Evolutionary conservation across 2,797 vertebrate genomes (phyloP).

Genomic region (Aulostomus chinensis): DNA sequence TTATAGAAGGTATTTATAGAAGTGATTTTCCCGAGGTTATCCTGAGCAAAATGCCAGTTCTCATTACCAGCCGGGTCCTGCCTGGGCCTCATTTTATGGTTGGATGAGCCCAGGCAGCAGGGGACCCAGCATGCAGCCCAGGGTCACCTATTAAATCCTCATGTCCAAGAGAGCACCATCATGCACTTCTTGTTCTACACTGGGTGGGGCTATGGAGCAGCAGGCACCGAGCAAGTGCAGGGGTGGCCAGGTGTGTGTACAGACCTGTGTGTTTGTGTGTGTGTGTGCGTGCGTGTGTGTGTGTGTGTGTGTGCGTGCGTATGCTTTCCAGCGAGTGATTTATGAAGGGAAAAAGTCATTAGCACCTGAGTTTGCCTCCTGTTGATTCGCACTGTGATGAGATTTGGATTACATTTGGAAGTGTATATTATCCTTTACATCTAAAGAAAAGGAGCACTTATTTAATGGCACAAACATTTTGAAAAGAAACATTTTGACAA

Average conservation of each 20-base stretch:
- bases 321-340: constrained; percentile 42
- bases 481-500: no score
- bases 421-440: no score
- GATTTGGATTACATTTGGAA: constrained; percentile 16
- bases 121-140: constrained; percentile 74
- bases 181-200: constrained; percentile 71
- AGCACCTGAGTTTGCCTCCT: constrained; percentile 25
- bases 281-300: not conserved
- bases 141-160: constrained; percentile 84
- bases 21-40: constrained; percentile 84
- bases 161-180: constrained; percentile 74
- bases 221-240: constrained; percentile 31
- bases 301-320: constrained; percentile 2
- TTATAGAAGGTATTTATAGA: constrained; percentile 87
- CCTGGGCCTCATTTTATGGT: constrained; percentile 83
- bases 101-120: constrained; percentile 78
- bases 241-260: constrained; percentile 52
- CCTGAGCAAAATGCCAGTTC: constrained; percentile 83
- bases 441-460: no score
- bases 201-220: constrained; percentile 66
- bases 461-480: no score
- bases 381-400: constrained; percentile 30
- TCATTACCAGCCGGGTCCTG: constrained; percentile 81
- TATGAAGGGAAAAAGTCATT: constrained; percentile 40
- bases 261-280: not conserved